phyloP scores from a whole-genome alignment of 1,140 invertebrate species.

The Cydia strobilella region DNA sequence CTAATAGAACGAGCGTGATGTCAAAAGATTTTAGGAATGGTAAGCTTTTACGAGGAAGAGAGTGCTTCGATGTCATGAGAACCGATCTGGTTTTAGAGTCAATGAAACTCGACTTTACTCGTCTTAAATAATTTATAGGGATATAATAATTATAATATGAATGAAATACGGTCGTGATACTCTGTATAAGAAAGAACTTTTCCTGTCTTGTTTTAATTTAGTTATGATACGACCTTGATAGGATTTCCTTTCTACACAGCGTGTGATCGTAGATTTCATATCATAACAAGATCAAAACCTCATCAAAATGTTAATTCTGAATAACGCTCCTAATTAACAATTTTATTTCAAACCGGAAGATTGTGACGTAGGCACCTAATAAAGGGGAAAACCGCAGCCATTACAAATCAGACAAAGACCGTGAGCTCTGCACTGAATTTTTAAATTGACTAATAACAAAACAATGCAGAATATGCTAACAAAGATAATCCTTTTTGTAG shows the following conservation, averaged over 20 bases:
- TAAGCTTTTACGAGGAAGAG: not conserved
- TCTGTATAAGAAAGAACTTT: no score
- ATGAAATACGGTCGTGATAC: no score
- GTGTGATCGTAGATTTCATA: no score
- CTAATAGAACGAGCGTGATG: not conserved
- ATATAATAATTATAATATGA: no score
- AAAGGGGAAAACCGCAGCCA: not conserved
- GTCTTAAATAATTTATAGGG: no score
- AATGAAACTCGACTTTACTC: not conserved
- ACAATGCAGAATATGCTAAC: slow-evolving; percentile 19
- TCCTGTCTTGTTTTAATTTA: no score
- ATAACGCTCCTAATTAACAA: not conserved
- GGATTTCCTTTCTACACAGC: no score
- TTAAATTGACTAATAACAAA: slow-evolving; percentile 22
- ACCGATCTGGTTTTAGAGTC: not conserved
- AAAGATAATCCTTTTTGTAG: slow-evolving; percentile 25
- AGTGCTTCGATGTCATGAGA: not conserved
- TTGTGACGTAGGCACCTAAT: not conserved
- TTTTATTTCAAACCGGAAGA: not conserved
- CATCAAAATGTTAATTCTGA: no score
- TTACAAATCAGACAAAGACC: slow-evolving; percentile 3
- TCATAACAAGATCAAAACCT: no score
- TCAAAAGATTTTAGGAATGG: slow-evolving; percentile 4
- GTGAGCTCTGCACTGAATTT: slow-evolving; percentile 3
- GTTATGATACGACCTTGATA: no score